These are phyloP conservation scores for Vicugna pacos DNA, from an alignment of 2,113 vertebrate genomes.

Conservation along the genomic window DNA sequence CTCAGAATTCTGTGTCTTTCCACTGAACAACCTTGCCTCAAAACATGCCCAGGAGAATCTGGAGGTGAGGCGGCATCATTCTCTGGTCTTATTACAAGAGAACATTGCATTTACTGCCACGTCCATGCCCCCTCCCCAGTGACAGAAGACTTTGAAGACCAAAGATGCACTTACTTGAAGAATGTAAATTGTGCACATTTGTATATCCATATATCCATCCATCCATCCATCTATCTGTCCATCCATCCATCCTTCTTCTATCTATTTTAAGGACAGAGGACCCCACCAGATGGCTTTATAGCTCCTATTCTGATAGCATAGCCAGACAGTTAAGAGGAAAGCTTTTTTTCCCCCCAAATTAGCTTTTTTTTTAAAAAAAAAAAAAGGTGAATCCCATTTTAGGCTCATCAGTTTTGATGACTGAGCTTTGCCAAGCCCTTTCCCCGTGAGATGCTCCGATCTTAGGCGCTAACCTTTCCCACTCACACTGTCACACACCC, in stretches of 20 bases:
- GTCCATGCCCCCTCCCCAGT: background rate
- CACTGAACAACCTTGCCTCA: background rate
- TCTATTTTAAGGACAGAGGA: slow-evolving; percentile 57
- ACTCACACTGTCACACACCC: background rate
- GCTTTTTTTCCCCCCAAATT: slow-evolving; percentile 46
- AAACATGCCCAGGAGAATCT: background rate
- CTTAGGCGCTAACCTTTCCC: background rate
- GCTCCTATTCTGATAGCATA: slow-evolving; percentile 33
- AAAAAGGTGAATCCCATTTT: slow-evolving; percentile 60
- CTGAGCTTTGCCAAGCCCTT: background rate
- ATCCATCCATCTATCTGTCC: background rate
- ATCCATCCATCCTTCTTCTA: background rate
- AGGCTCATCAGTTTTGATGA: slow-evolving; percentile 32
- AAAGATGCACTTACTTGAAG: background rate
- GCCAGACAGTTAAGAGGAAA: slow-evolving; percentile 41
- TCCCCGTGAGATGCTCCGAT: background rate
- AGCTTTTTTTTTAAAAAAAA: background rate
- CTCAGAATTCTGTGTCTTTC: background rate
- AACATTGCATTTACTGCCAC: background rate
- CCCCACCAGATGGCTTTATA: slow-evolving; percentile 55
- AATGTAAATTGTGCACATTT: background rate
- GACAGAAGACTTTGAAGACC: background rate
- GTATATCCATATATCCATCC: background rate
- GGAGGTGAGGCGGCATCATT: background rate
- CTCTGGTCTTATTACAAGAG: background rate